phyloP scores from a whole-genome alignment of 2,888 invertebrate genomes.

The Rotaria sp. region DNA sequence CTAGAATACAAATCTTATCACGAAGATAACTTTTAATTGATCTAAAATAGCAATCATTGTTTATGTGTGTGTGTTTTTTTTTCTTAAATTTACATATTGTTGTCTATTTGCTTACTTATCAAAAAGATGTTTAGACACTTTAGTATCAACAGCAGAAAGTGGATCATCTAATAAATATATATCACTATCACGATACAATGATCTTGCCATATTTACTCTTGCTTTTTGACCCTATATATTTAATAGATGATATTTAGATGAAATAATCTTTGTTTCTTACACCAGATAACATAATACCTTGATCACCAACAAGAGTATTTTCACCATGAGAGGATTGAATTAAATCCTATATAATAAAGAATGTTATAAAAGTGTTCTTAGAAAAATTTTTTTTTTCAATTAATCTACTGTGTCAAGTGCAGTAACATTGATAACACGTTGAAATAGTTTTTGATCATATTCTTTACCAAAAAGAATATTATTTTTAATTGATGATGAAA shows the following conservation, averaged over 20 bases:
- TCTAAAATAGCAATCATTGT: no score
- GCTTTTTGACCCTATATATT: conserved; percentile 66
- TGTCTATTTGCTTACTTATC: conserved; percentile 60
- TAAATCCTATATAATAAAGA: neutral
- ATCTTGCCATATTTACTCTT: conserved; percentile 60
- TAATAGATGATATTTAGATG: neutral
- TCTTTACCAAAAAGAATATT: conserved; percentile 81
- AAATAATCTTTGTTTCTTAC: neutral
- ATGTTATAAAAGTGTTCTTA: no score
- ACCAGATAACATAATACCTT: neutral
- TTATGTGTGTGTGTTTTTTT: no score
- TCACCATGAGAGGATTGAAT: neutral
- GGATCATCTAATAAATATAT: conserved; percentile 58
- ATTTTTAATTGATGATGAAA: conserved; percentile 70
- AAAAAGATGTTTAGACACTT: conserved; percentile 79
- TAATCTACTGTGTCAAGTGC: conserved; percentile 52
- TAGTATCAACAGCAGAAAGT: conserved; percentile 81
- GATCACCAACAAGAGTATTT: neutral
- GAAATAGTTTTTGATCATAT: conserved; percentile 59
- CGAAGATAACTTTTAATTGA: conserved; percentile 56
- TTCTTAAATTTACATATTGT: no score
- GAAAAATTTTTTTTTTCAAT: no score
- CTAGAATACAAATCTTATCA: conserved; percentile 68
- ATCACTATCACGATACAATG: conserved; percentile 64
- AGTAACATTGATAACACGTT: conserved; percentile 63